These are phyloP conservation scores for Somateria mollissima DNA, from an alignment of 2,797 vertebrate species.

Conservation along the genomic window DNA sequence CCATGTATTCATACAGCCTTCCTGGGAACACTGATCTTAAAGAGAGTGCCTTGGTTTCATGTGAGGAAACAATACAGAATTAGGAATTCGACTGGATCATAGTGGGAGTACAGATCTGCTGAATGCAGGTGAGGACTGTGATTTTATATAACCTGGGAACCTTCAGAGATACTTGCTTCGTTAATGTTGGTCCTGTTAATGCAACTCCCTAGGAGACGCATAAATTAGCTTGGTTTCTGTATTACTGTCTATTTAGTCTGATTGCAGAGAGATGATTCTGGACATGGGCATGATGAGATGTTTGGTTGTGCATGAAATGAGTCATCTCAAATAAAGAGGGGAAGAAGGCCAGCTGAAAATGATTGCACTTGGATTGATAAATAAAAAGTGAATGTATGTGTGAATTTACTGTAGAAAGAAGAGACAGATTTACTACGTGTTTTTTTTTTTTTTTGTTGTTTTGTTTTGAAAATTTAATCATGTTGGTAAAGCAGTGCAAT, in stretches of 20 bases:
- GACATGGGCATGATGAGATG: neutral
- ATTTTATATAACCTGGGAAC: neutral
- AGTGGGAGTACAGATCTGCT: neutral
- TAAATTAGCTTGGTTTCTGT: neutral
- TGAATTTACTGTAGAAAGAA: neutral
- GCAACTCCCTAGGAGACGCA: rapidly evolving
- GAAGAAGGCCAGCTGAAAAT: neutral
- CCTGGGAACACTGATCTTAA: neutral
- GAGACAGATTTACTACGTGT: neutral
- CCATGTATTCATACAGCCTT: neutral
- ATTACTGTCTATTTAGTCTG: neutral
- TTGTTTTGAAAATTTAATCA: neutral
- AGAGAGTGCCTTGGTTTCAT: neutral
- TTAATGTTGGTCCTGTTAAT: neutral
- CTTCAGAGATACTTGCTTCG: neutral
- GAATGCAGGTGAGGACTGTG: neutral
- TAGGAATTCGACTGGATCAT: neutral
- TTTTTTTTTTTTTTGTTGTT: neutral
- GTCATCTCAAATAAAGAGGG: neutral
- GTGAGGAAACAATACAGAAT: neutral
- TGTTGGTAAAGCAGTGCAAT: neutral
- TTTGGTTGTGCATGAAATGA: neutral
- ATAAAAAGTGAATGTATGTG: neutral
- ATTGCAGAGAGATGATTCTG: neutral
- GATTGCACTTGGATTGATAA: neutral